Evolutionary conservation across 2,888 invertebrate species (phyloP), one percentile per base, ranked within the genome.

Genomic region (Rhodophaea formosa): DNA sequence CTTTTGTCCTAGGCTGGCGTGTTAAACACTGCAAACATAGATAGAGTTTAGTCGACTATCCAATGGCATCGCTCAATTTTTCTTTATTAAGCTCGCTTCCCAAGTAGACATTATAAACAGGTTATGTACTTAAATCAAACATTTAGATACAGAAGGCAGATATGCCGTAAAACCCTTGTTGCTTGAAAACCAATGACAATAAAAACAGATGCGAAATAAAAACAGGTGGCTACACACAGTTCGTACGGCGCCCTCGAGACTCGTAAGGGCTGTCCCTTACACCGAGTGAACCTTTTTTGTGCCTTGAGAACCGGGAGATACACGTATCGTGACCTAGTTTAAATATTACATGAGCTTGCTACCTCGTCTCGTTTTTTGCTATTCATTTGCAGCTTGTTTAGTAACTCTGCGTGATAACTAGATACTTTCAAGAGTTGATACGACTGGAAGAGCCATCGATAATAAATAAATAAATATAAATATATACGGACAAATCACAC

Each of bases 201-300:
- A 80, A 79, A 75, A 81, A 76, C 66, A 67, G 66, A 74, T 68
- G 71, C 64, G 69, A 72, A 70, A 70, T 72, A 70, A 75, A 77
- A 78, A 74, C 77, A 78, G 79, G 80, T 78, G 74, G 74, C 69
- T 76, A 70, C 73, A 75, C 72, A 74, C 68, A 72, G 70, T 68
- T 71, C 61, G 65, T 66, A 77, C 72, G 72, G 72, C 69, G 60
- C 85, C 80, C 83, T 16, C 53, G 84, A 75, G 84, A 70, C 71
- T 64, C 74, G 71, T 84, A 77, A 79, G 69, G 70, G 69, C 67
- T 72, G 77, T 71, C 77, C 80, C 76, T 78, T 72, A 69, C 68
- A 71, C 68, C 69, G 67, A 68, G 67, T 62, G 77, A 49, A 77
- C 80, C 79, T 74, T 81, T 80, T 76, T 71, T 70, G 69, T 43